phyloP scores from a whole-genome alignment of 2,888 invertebrate genomes.

The Arctia plantaginis region DNA sequence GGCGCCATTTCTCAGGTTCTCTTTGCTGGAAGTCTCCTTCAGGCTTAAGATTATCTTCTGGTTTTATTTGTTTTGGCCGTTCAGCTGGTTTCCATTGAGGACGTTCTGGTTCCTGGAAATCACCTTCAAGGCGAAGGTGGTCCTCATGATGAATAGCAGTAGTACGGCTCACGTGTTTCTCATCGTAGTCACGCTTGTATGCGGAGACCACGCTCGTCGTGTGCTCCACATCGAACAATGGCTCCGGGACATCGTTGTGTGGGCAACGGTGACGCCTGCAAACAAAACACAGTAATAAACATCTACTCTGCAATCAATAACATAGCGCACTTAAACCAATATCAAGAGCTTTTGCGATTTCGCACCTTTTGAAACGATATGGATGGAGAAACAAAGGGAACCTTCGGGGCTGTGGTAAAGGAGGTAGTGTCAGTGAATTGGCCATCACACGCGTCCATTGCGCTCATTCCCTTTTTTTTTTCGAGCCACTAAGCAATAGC shows the following conservation, averaged over 20 bases:
- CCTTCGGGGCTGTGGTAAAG: slow-evolving; percentile 74
- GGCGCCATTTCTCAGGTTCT: slow-evolving; percentile 77
- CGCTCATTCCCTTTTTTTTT: slow-evolving; percentile 59
- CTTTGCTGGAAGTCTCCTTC: slow-evolving; percentile 84
- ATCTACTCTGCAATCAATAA: neutral
- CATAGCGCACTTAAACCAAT: neutral
- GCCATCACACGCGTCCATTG: slow-evolving; percentile 83
- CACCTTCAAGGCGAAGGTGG: slow-evolving; percentile 90
- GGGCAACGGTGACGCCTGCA: slow-evolving; percentile 94
- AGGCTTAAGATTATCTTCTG: slow-evolving; percentile 87
- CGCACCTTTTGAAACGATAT: slow-evolving; percentile 78
- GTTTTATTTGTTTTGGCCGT: slow-evolving; percentile 84
- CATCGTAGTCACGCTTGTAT: slow-evolving; percentile 88
- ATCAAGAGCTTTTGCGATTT: slow-evolving; percentile 9
- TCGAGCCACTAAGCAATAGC: slow-evolving; percentile 52
- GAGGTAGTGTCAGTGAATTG: slow-evolving; percentile 78
- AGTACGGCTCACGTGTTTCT: slow-evolving; percentile 88
- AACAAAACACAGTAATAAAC: slow-evolving; percentile 24
- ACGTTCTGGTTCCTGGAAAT: slow-evolving; percentile 86
- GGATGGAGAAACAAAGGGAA: slow-evolving; percentile 76
- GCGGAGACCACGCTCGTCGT: slow-evolving; percentile 87
- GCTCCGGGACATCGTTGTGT: slow-evolving; percentile 89
- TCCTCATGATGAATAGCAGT: slow-evolving; percentile 88
- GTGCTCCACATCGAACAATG: slow-evolving; percentile 86
- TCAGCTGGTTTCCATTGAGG: slow-evolving; percentile 86